These are phyloP conservation scores for Pterostichus madidus DNA, from an alignment of 2,888 invertebrate species.

Conservation along the genomic window DNA sequence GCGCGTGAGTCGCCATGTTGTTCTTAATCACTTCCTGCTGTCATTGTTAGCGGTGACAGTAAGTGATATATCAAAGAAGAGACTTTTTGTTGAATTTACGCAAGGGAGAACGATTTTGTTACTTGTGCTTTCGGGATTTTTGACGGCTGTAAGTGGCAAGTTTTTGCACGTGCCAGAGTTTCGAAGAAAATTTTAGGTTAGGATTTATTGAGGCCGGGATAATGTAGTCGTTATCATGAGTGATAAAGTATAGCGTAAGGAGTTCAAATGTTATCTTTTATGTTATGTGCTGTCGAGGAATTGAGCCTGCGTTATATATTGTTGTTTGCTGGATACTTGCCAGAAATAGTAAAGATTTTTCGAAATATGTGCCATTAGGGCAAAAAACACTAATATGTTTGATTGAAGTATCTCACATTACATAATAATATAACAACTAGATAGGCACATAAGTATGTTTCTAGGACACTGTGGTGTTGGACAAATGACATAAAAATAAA, in stretches of 20 bases:
- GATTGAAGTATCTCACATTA: no score
- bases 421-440: no score
- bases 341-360: slow-evolving; percentile 48
- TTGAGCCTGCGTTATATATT: slow-evolving; percentile 33
- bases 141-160: slow-evolving; percentile 42
- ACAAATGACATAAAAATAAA: no score
- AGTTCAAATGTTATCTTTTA: slow-evolving; percentile 50
- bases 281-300: slow-evolving; percentile 47
- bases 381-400: neutral
- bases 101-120: slow-evolving; percentile 50
- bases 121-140: slow-evolving; percentile 41
- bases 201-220: slow-evolving; percentile 29
- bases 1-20: slow-evolving; percentile 45
- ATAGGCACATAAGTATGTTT: no score
- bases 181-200: slow-evolving; percentile 9
- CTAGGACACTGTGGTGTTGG: no score
- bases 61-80: slow-evolving; percentile 63
- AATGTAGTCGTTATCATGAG: slow-evolving; percentile 32
- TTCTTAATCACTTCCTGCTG: slow-evolving; percentile 65
- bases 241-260: slow-evolving; percentile 45
- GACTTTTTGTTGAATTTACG: slow-evolving; percentile 59
- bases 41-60: slow-evolving; percentile 65
- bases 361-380: slow-evolving; percentile 44
- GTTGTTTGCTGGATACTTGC: slow-evolving; percentile 37
- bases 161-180: slow-evolving; percentile 12